Evolutionary conservation across 2,888 invertebrate species (phyloP), one percentile per base, ranked within the genome.

Genomic region (Machimus atricapillus): DNA sequence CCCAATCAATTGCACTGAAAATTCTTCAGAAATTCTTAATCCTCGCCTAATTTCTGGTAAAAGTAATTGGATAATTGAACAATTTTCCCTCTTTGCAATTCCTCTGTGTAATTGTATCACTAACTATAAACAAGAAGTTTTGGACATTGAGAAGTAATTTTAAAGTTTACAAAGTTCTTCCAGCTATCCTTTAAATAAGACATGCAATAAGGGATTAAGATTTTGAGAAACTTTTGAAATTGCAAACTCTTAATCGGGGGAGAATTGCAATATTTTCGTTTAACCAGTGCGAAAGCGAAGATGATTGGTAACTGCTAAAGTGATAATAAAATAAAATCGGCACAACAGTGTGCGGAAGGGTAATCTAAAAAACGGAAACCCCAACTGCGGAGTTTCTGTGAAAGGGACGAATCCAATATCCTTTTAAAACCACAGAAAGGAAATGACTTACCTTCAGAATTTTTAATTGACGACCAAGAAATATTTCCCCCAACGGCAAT

Each of bases 391-490:
- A 12, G 14, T 58, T 46, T 52, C 27, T 6, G 12, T 23, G 16
- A 78, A 16, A 78, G 23, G 43, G 78, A 43, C 2, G 37, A 40
- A 3, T 52, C 4, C 52, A 12, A 34, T n/a, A 52, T 79, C 79
- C 79, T 79, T 27, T 79, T 31, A 52, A 79, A 79, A 79, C 52
- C 27, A 52, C 3, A 78, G n/a, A 46, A 52, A 52, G 52, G 66
- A 58, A 82, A 82, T 82, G 12, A 82, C 82, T 82, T 12, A 82
- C 82, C 82, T 82, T 56, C 37, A 58, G n/a, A 82, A 66, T 19
- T 82, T 82, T 82, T 82, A 82, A 58, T 82, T 58, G 58, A 37
- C 73, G 12, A 40, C 34, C 7, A 19, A 79, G 14, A 79, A 0
- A 7, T 23, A 12, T 46, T 43, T 23, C 27, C 19, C 52, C n/a